Base-by-base conservation (phyloP, 1,140 invertebrate genomes). In the Drosophila ambigua region DNA sequence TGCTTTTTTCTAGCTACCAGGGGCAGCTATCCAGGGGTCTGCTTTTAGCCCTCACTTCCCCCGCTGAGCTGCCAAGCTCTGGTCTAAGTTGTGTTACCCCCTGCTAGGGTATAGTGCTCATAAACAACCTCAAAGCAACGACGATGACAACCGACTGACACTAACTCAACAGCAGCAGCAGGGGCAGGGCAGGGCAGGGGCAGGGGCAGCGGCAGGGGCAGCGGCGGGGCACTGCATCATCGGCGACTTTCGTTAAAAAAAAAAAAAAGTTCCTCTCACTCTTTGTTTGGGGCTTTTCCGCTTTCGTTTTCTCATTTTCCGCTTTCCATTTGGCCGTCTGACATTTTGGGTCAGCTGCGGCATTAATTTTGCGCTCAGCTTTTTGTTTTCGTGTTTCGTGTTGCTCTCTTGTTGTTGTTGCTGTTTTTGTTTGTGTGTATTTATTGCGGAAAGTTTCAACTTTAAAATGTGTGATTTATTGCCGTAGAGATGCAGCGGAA, bases 321-420 rank as follows among this genome's bases (percentile, higher is more conserved):
- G 63, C 24, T 65, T 66, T 44, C 46, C 62, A 31, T 65, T 66
- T 65, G 31, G 45, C 24, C 61, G 41, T 49, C 75, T 81, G 84
- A 83, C 79, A 87, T 88, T 88, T 88, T 89, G 59, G 83, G 83
- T 88, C 83, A 88, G 79, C 77, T 77, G 83, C 83, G 72, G 78
- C 84, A 88, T 88, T 89, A 79, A 71, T 88, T 84, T 88, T 82
- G 57, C 45, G 67, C 55, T 63, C 26, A 52, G 52, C n/a, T 53
- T 41, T 46, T 50, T 28, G 53, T 16, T 28, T 31, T 26, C 23
- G 0, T 20, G 20, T 20, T 39, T 35, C 20, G 3, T 52, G 9
- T 15, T 8, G 20, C 35, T 35, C 35, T 52, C 5, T 45, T 45
- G 45, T 24, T 20, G 2, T 26, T 43, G 24, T 44, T 26, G 2